Conservation (phyloP, 2,888 invertebrate genomes). For the Arctia plantaginis region DNA sequence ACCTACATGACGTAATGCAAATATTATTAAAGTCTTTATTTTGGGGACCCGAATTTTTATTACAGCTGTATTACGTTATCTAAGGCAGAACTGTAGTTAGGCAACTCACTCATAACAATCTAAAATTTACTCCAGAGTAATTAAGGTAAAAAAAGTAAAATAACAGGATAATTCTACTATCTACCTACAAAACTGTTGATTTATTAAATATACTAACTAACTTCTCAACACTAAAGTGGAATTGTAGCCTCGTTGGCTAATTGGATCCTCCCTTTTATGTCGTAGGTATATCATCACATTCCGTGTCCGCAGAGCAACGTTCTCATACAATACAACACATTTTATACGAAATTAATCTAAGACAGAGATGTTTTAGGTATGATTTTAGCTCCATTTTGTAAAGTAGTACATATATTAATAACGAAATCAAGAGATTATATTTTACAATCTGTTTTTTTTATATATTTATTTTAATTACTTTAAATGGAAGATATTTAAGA, state of each 20-base stretch:
- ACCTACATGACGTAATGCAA: neutral
- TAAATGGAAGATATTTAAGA: neutral
- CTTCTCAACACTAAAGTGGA: neutral
- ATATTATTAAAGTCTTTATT: neutral
- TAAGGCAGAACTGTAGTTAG: neutral
- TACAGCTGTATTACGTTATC: neutral
- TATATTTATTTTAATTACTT: neutral
- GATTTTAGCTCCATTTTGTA: neutral
- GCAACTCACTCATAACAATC: neutral
- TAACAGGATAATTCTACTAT: neutral
- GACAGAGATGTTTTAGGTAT: neutral
- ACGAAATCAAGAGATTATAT: neutral
- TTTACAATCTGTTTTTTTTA: neutral
- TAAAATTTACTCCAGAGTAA: neutral
- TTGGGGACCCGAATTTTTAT: neutral
- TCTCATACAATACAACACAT: neutral
- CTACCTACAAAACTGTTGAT: neutral
- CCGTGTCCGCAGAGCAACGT: fast-evolving
- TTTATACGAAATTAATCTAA: neutral
- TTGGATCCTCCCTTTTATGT: neutral
- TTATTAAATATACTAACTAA: neutral
- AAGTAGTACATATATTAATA: neutral
- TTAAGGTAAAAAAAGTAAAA: neutral
- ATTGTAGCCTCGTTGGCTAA: neutral
- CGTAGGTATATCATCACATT: neutral